Evolutionary conservation across 2,888 invertebrate genomes (phyloP).

Genomic region (Mesochorus sp.): DNA sequence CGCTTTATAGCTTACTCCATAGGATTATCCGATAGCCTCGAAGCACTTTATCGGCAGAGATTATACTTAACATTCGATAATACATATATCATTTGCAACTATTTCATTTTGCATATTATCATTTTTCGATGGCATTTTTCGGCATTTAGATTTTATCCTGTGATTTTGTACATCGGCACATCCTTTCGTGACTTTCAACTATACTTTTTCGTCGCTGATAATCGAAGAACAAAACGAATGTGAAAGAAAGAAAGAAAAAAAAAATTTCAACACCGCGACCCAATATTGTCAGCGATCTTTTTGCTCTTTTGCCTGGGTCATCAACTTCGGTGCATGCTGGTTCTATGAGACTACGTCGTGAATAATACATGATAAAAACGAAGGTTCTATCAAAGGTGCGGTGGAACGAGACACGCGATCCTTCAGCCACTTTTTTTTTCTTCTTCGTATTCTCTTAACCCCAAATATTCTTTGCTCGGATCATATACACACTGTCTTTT

Average conservation of each 20-base stretch:
- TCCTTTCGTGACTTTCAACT: slow-evolving; percentile 42
- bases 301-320: slow-evolving; percentile 33
- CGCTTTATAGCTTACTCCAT: slow-evolving; percentile 70
- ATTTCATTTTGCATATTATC: too few species aligned
- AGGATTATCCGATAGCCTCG: not conserved
- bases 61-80: too few species aligned
- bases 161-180: too few species aligned
- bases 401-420: slow-evolving; percentile 20
- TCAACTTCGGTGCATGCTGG: slow-evolving; percentile 41
- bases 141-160: too few species aligned
- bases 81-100: too few species aligned
- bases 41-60: too few species aligned
- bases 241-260: slow-evolving; percentile 5
- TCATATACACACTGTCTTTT: not conserved
- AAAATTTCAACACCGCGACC: slow-evolving; percentile 29
- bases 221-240: slow-evolving; percentile 16
- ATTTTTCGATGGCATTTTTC: not conserved
- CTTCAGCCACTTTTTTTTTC: not conserved
- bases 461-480: not conserved
- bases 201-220: slow-evolving; percentile 46
- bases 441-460: not conserved
- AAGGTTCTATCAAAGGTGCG: slow-evolving; percentile 28
- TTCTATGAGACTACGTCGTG: slow-evolving; percentile 32
- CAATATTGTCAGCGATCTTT: slow-evolving; percentile 14
- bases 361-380: slow-evolving; percentile 50